A percentile compares a stretch with the other conserved stretches of the same genome.
Evolutionary conservation across 2,888 invertebrate genomes (phyloP).

Genomic region (Azorinus chamasolen): DNA sequence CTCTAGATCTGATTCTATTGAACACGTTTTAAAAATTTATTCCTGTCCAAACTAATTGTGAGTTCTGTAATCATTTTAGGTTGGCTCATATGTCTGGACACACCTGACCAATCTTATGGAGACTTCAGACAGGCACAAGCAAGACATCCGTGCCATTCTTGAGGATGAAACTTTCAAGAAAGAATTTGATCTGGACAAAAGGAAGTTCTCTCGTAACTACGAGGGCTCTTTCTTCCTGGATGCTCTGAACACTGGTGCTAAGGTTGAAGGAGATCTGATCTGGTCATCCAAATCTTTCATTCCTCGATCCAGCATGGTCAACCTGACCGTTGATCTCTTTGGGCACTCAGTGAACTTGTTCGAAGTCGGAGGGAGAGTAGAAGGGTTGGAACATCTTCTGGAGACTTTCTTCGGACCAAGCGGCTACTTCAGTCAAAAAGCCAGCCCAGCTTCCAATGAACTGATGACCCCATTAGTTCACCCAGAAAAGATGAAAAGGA

Average conservation of each 20-base stretch:
- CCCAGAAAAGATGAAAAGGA: conserved; percentile 61
- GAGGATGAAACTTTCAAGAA: conserved; percentile 92
- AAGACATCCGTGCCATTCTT: conserved; percentile 94
- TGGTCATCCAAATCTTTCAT: conserved; percentile 84
- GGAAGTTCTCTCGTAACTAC: conserved; percentile 96
- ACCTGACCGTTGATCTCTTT: conserved; percentile 85
- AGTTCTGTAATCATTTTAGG: conserved; percentile 83
- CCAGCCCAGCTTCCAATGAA: conserved; percentile 16
- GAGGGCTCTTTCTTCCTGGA: conserved; percentile 93
- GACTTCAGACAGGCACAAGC: conserved; percentile 93
- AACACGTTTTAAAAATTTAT: no score
- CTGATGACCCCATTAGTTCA: conserved; percentile 47
- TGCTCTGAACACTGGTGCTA: conserved; percentile 90
- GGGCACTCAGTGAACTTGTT: conserved; percentile 96
- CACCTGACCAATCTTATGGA: conserved; percentile 95
- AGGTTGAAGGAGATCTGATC: conserved; percentile 84
- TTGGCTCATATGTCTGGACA: conserved; percentile 98
- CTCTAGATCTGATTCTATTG: no score
- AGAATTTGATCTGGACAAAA: conserved; percentile 94
- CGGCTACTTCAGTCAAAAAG: conserved; percentile 87
- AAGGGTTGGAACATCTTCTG: conserved; percentile 95
- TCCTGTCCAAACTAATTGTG: no score
- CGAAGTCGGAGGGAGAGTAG: conserved; percentile 93
- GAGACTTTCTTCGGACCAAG: conserved; percentile 92
- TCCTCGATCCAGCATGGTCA: conserved; percentile 83